These are phyloP conservation scores for Bombus breviceps DNA, from an alignment of 1,140 invertebrate genomes.

Conservation along the genomic window DNA sequence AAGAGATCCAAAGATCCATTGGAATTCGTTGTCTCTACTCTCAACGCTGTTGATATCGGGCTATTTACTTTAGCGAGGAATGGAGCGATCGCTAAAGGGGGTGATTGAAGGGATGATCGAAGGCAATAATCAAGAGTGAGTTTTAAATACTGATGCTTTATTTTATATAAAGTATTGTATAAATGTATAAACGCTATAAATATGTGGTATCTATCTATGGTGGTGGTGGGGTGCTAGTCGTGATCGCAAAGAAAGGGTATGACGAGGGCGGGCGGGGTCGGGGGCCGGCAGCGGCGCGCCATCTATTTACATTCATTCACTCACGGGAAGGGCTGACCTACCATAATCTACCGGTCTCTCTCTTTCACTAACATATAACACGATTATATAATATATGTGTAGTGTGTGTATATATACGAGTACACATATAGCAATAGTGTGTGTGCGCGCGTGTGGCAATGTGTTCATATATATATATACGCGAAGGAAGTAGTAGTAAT, in stretches of 20 bases:
- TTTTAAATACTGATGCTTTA: slow-evolving; percentile 84
- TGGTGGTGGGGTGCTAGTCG: slow-evolving; percentile 83
- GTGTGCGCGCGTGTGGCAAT: slow-evolving; percentile 67
- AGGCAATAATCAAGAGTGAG: slow-evolving; percentile 68
- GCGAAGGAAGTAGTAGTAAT: slow-evolving; percentile 71
- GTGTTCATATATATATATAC: slow-evolving; percentile 72
- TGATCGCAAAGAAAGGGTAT: slow-evolving; percentile 82
- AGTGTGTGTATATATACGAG: slow-evolving; percentile 75
- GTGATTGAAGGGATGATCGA: slow-evolving; percentile 1
- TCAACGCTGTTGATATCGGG: too few species aligned
- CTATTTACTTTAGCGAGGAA: background rate
- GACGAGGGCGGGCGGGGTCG: slow-evolving; percentile 81
- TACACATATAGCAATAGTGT: slow-evolving; percentile 70
- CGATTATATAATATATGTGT: slow-evolving; percentile 75
- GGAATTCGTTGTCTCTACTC: background rate
- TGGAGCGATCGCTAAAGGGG: background rate
- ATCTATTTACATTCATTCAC: slow-evolving; percentile 83
- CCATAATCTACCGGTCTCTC: slow-evolving; percentile 82
- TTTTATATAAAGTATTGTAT: slow-evolving; percentile 84
- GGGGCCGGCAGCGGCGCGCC: slow-evolving; percentile 81
- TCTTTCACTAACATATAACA: slow-evolving; percentile 80
- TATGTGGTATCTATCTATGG: slow-evolving; percentile 83
- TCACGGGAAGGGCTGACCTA: slow-evolving; percentile 81
- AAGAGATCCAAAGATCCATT: background rate
- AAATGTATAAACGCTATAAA: slow-evolving; percentile 84